Conservation (phyloP, 2,888 invertebrate species). For the Mesoligia furuncula region DNA sequence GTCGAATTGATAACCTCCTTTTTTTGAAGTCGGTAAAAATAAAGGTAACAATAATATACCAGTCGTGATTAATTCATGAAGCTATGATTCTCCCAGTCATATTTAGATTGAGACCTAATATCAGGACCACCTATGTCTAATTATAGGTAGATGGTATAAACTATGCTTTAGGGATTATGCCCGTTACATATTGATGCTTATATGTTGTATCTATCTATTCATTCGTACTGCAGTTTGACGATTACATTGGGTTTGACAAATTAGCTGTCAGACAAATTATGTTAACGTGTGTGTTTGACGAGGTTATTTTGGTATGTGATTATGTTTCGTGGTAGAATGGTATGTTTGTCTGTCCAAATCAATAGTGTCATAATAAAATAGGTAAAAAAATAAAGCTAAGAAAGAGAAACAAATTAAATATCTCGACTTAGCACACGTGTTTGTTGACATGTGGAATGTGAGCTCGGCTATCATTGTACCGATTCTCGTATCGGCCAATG, state of each 20-base stretch:
- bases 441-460: too few relatives aligned
- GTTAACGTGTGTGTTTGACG: background rate
- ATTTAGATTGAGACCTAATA: background rate
- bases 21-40: too few relatives aligned
- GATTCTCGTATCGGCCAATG: too few relatives aligned
- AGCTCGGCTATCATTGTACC: too few relatives aligned
- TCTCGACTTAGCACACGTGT: too few relatives aligned
- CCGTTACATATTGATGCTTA: constrained; percentile 6
- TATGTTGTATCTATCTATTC: constrained; percentile 7
- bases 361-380: background rate
- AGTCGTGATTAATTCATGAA: background rate
- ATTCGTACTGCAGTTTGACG: constrained; percentile 25
- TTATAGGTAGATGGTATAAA: too few relatives aligned
- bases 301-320: background rate
- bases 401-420: too few relatives aligned
- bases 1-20: too few relatives aligned
- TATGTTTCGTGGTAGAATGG: background rate
- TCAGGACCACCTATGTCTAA: background rate
- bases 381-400: too few relatives aligned
- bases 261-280: constrained; percentile 23
- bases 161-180: constrained; percentile 34
- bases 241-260: constrained; percentile 31
- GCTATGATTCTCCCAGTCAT: background rate
- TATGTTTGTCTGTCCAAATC: background rate
- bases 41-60: background rate